phyloP scores from a whole-genome alignment of 92 coral and sea anemone genomes.

The Heteractis magnifica region DNA sequence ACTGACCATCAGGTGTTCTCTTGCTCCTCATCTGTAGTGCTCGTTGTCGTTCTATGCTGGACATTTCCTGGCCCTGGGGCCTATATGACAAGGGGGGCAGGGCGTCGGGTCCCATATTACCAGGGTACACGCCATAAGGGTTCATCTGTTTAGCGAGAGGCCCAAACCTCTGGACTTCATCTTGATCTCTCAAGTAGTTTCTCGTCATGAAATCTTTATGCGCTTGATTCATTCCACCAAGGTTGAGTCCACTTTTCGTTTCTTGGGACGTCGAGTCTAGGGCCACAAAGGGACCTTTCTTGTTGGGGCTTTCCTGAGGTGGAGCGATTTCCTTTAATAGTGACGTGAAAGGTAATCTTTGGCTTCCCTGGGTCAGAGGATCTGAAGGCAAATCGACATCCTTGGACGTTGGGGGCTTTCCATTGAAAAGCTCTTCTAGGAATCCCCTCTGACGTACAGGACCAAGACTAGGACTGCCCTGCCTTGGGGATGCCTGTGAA shows the following conservation, averaged over 20 bases:
- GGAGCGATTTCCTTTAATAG: conserved; percentile 79
- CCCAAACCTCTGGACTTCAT: conserved; percentile 45
- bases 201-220: conserved; percentile 46
- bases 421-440: conserved; percentile 82
- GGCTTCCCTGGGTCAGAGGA: conserved; percentile 36
- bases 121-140: conserved; percentile 60
- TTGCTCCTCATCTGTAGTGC: conserved; percentile 53
- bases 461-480: conserved; percentile 20
- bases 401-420: conserved; percentile 52
- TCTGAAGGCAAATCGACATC: conserved; percentile 34
- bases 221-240: conserved; percentile 41
- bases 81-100: conserved; percentile 70
- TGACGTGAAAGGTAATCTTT: conserved; percentile 74
- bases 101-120: conserved; percentile 63
- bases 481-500: conserved; percentile 24
- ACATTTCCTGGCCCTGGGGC: conserved; percentile 58
- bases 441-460: conserved; percentile 57
- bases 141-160: conserved; percentile 37
- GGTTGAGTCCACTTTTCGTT: conserved; percentile 21
- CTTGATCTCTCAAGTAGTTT: conserved; percentile 41
- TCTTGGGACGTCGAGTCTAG: conserved; percentile 49
- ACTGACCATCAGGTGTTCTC: conserved; percentile 63
- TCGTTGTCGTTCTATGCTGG: conserved; percentile 56
- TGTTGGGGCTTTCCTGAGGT: conserved; percentile 38
- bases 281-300: conserved; percentile 38